A percentile compares a stretch with the other conserved stretches of the same genome.
These are phyloP conservation scores for Syrista parreyssii DNA, from an alignment of 2,888 invertebrate species.

Conservation along the genomic window DNA sequence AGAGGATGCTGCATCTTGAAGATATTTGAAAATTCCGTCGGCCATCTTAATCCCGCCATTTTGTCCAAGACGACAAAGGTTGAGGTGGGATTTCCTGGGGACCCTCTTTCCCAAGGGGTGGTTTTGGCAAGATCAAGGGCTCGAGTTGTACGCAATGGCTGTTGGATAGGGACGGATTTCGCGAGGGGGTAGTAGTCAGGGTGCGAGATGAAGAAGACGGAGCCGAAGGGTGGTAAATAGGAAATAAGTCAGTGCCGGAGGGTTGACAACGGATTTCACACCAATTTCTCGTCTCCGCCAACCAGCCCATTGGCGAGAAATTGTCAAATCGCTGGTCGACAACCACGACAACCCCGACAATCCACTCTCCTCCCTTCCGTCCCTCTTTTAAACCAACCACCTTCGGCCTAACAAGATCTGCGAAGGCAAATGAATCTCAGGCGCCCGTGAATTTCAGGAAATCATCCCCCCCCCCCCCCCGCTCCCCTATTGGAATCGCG, in stretches of 20 bases:
- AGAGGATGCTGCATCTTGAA: not conserved
- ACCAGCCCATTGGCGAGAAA: constrained; percentile 60
- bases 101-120: constrained; percentile 35
- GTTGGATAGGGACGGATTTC: constrained; percentile 15
- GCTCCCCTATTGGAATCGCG: not conserved
- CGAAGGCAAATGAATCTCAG: constrained; percentile 32
- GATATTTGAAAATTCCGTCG: constrained; percentile 14
- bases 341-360: constrained; percentile 28
- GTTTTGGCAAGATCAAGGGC: constrained; percentile 13
- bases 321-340: constrained; percentile 59
- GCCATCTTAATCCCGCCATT: constrained; percentile 59
- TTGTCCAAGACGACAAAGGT: constrained; percentile 50
- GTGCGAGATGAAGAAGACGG: not conserved
- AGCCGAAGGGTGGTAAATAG: constrained; percentile 48
- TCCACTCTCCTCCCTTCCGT: constrained; percentile 12
- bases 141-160: not conserved
- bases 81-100: constrained; percentile 37
- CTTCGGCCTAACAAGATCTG: constrained; percentile 36
- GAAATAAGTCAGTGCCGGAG: constrained; percentile 64
- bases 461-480: not conserved
- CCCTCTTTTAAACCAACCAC: not conserved
- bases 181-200: not conserved
- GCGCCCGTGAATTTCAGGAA: not conserved
- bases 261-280: constrained; percentile 60
- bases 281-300: constrained; percentile 59